A percentile compares a stretch with the other conserved stretches of the same genome.
phyloP scores from a whole-genome alignment of 2,113 vertebrate genomes.

The Hyaena hyaena region DNA sequence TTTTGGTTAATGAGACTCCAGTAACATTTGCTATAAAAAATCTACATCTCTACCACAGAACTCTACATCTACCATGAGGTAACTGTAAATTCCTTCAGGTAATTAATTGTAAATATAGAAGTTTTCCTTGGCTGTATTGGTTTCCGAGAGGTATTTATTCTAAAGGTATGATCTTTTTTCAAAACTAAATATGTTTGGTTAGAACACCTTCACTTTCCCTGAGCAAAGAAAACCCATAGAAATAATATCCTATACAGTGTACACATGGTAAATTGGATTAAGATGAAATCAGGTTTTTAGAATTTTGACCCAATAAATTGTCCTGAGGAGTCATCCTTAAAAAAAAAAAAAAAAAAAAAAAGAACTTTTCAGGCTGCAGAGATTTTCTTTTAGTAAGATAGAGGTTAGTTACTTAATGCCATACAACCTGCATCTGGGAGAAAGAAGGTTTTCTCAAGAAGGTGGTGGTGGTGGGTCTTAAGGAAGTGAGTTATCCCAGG shows the following conservation, averaged over 20 bases:
- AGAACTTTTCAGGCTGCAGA: background rate
- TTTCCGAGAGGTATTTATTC: conserved; percentile 8
- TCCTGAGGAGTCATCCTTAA: background rate
- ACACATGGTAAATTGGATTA: background rate
- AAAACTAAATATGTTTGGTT: conserved; percentile 3
- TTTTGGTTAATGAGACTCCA: background rate
- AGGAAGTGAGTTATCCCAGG: background rate
- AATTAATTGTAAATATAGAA: background rate
- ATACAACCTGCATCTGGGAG: background rate
- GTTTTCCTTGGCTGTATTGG: background rate
- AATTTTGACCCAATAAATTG: conserved; percentile 25
- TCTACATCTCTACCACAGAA: background rate
- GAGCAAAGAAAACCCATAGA: background rate
- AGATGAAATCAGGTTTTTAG: conserved; percentile 9
- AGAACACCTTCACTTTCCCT: background rate
- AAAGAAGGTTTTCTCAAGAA: background rate
- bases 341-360: conserved; percentile 25
- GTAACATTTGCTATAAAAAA: background rate
- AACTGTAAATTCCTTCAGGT: background rate
- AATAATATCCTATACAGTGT: background rate
- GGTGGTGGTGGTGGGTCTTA: background rate
- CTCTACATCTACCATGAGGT: background rate
- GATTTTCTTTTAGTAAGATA: background rate
- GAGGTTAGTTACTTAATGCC: background rate
- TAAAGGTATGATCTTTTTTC: background rate